Percentiles rank a stretch among this genome's conserved stretches.
These are phyloP conservation scores for Capitulum mitella DNA, from an alignment of 2,888 invertebrate genomes.

Conservation along the genomic window DNA sequence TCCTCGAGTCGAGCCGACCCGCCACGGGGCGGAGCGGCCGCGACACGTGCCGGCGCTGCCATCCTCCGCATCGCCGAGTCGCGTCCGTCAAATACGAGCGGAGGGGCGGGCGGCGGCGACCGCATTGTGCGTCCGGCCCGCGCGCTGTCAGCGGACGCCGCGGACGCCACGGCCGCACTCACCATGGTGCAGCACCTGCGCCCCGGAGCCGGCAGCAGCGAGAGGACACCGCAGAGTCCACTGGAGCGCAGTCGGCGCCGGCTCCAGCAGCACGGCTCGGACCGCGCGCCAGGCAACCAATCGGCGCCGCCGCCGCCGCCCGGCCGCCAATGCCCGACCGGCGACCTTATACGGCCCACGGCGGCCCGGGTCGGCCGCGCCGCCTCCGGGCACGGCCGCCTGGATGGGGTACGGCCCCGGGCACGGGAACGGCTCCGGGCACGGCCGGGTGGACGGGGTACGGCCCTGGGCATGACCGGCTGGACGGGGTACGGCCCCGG, in stretches of 20 bases:
- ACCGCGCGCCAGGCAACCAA: background rate
- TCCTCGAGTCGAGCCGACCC: no score
- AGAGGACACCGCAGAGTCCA: conserved; percentile 4
- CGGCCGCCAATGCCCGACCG: background rate
- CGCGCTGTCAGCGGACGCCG: background rate
- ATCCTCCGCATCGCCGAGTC: no score
- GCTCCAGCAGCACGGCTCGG: background rate
- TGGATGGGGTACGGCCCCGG: background rate
- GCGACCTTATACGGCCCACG: background rate
- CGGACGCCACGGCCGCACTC: conserved; percentile 7
- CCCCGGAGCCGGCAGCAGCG: background rate
- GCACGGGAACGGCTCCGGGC: no score
- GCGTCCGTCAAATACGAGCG: no score
- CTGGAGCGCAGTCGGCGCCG: background rate
- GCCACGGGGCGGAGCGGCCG: no score
- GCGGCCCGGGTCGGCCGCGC: background rate
- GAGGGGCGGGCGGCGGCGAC: background rate
- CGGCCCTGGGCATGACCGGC: background rate
- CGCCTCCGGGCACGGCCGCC: background rate
- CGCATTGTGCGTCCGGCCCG: background rate
- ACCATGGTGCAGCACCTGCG: background rate
- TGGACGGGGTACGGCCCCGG: background rate
- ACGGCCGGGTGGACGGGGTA: no score
- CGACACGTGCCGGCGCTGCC: no score
- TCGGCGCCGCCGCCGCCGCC: background rate